Percentiles rank a stretch among this genome's conserved stretches.
These are phyloP conservation scores for Meghimatium bilineatum DNA, from an alignment of 2,888 invertebrate species.

Conservation along the genomic window DNA sequence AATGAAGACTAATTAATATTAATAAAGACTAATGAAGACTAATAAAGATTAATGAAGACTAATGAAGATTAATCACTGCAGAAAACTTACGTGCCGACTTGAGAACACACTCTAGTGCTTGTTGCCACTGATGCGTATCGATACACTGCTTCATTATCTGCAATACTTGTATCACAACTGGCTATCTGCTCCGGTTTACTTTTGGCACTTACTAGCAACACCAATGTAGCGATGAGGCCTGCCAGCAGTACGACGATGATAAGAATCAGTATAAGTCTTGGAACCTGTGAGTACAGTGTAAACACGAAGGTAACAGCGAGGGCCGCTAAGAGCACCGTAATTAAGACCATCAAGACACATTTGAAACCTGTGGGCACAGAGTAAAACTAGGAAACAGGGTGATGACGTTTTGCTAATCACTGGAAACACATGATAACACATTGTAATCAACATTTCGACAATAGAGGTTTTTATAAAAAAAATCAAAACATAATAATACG, in stretches of 20 bases:
- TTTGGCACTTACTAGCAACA: background rate
- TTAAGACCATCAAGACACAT: background rate
- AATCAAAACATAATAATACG: no score
- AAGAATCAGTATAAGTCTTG: background rate
- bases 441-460: no score
- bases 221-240: background rate
- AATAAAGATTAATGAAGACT: no score
- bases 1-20: no score
- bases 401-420: no score
- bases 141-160: background rate
- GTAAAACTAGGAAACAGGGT: no score
- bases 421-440: no score
- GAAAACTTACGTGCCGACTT: constrained; percentile 34
- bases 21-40: no score
- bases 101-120: constrained; percentile 11
- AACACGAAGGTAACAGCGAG: constrained; percentile 9
- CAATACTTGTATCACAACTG: background rate
- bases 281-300: background rate
- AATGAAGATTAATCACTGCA: no score
- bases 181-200: background rate
- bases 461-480: no score
- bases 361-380: background rate
- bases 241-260: background rate
- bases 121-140: constrained; percentile 27
- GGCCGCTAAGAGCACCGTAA: background rate